phyloP scores from a whole-genome alignment of 2,888 invertebrate species.

The Abscondita cerata region DNA sequence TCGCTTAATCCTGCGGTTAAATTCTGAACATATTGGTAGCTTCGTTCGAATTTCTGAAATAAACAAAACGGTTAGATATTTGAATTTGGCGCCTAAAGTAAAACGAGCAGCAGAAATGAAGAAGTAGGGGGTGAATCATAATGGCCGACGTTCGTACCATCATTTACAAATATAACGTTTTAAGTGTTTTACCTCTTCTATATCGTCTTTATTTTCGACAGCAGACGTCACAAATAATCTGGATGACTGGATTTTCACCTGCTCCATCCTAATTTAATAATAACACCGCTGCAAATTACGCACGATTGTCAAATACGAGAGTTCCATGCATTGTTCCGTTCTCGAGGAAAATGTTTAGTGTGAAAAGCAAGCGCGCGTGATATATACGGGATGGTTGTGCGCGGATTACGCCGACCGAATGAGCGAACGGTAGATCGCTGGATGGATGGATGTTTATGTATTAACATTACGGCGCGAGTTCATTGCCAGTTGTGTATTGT shows the following conservation, averaged over 20 bases:
- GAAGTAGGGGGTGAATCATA: slow-evolving; percentile 58
- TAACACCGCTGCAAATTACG: slow-evolving; percentile 64
- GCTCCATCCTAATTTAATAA: slow-evolving; percentile 64
- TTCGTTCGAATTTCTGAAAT: slow-evolving; percentile 88
- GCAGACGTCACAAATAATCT: slow-evolving; percentile 82
- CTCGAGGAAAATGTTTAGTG: slow-evolving; percentile 59
- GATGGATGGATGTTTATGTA: slow-evolving; percentile 20
- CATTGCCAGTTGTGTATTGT: slow-evolving; percentile 18
- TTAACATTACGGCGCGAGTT: slow-evolving; percentile 14
- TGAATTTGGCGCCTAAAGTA: slow-evolving; percentile 49
- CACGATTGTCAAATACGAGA: slow-evolving; percentile 65
- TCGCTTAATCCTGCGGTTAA: slow-evolving; percentile 86
- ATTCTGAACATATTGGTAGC: slow-evolving; percentile 78
- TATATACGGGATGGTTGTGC: slow-evolving; percentile 54
- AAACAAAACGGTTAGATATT: slow-evolving; percentile 42
- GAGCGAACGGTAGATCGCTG: slow-evolving; percentile 34
- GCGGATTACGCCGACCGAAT: slow-evolving; percentile 45
- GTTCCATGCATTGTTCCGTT: slow-evolving; percentile 68
- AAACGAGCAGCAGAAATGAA: slow-evolving; percentile 50
- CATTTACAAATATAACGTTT: slow-evolving; percentile 57
- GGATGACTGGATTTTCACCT: slow-evolving; percentile 67
- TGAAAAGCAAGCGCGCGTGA: slow-evolving; percentile 60
- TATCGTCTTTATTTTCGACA: slow-evolving; percentile 89
- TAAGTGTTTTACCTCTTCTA: slow-evolving; percentile 81
- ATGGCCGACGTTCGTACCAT: slow-evolving; percentile 65